phyloP scores from a whole-genome alignment of 2,888 invertebrate genomes.

The Schrankia costaestrigalis region DNA sequence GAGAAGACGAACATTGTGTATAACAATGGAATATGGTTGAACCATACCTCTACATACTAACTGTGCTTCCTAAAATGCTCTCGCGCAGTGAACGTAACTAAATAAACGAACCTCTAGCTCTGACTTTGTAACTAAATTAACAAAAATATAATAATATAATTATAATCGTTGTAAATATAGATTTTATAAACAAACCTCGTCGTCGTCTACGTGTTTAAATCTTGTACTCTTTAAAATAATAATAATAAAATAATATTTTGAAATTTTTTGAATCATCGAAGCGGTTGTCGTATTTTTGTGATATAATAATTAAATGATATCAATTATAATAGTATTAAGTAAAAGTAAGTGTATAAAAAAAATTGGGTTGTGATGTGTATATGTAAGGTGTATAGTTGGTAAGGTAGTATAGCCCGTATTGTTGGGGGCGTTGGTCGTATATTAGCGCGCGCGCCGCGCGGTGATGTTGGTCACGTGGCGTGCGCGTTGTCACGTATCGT shows the following conservation, averaged over 20 bases:
- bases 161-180: constrained; percentile 55
- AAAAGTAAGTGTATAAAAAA: constrained; percentile 71
- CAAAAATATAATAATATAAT: constrained; percentile 26
- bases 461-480: constrained; percentile 58
- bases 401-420: constrained; percentile 35
- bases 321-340: constrained; percentile 41
- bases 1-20: constrained; percentile 61
- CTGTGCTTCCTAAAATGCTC: constrained; percentile 69
- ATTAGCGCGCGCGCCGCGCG: constrained; percentile 60
- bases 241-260: constrained; percentile 49
- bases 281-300: constrained; percentile 81
- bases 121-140: constrained; percentile 21
- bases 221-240: too few relatives aligned
- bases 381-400: constrained; percentile 70
- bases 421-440: constrained; percentile 32
- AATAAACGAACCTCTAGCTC: constrained; percentile 27
- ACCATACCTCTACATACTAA: constrained; percentile 47
- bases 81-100: constrained; percentile 54
- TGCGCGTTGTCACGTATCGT: constrained; percentile 66
- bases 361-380: constrained; percentile 81
- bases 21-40: constrained; percentile 80
- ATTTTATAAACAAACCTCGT: constrained; percentile 38
- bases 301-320: constrained; percentile 55
- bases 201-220: constrained; percentile 64
- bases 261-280: constrained; percentile 74